Evolutionary conservation across 2,797 vertebrate genomes (phyloP), one percentile per base, ranked within the genome.

Genomic region (Mallotus villosus): DNA sequence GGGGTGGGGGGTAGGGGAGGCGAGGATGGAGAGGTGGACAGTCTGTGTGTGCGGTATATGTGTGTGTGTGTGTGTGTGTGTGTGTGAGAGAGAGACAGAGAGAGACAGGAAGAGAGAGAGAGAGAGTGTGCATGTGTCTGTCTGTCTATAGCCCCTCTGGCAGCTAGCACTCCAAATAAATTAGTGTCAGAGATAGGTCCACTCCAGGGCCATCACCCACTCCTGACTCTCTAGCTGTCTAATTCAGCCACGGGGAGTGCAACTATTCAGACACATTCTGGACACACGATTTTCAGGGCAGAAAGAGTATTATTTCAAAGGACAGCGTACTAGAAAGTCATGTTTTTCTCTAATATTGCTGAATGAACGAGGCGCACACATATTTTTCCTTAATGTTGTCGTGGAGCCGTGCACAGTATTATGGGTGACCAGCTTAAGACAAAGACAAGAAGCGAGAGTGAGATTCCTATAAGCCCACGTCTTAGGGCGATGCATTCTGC

Each of bases 181-280:
- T 90, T 89, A 90, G 82, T 88, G 86, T 90, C 90, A 90, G 88
- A 87, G 76, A 86, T 78, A 75, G 87, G 85, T 89, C 87, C 79
- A 82, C 86, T 87, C 86, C 84, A 17, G 25, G 60, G 76, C 76
- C 60, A 19, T 89, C 87, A 88, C 78, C 86, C 81, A 85, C 79
- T 85, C 11, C 81, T 85, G 84, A 87, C 85, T 90, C 84, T 83
- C n/a, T 83, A 24, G 77, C 86, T 87, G 86, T 82, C 85, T 83
- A 86, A 46, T 85, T 86, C 90, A 86, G 86, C 41, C 14, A 87
- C 85, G 86, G 77, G 82, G 84, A 78, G 78, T 75, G 81, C 82
- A 82, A 74, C 85, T 87, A 19, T 63, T 34, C 29, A 29, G 7
- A 17, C 16, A 27, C 16, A 62, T 62, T 60, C 24, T 60, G 24